A percentile compares a stretch with the other conserved stretches of the same genome.
Evolutionary conservation across 2,113 vertebrate genomes (phyloP).

Genomic region (Lanius ludovicianus): DNA sequence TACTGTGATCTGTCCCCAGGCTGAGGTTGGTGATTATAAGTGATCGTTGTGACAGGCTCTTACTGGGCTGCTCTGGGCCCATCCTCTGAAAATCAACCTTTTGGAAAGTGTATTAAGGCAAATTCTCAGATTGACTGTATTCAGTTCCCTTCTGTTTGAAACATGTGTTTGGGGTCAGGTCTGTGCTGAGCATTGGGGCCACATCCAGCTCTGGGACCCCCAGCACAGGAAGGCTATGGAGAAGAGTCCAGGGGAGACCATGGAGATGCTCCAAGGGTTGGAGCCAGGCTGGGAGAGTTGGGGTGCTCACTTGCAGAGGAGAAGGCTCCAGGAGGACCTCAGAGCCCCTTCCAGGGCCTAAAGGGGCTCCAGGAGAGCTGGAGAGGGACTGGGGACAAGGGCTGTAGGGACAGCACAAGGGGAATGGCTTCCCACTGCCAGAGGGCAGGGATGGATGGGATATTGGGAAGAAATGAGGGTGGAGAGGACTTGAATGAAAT

Average conservation of each 20-base stretch:
- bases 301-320: background rate
- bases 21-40: background rate
- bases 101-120: background rate
- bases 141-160: background rate
- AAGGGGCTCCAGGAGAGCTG: background rate
- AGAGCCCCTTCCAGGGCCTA: fast-evolving
- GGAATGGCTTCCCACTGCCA: background rate
- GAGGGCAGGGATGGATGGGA: background rate
- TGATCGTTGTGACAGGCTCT: background rate
- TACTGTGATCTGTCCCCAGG: background rate
- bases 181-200: background rate
- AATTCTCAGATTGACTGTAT: background rate
- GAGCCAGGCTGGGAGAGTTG: background rate
- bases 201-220: background rate
- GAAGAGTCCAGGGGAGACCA: background rate
- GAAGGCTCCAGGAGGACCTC: background rate
- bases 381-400: background rate
- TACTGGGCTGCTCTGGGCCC: background rate
- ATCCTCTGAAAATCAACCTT: background rate
- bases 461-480: background rate
- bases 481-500: fast-evolving
- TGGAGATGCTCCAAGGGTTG: background rate
- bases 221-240: background rate
- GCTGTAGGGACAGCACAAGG: background rate
- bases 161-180: fast-evolving